Evolutionary conservation across 2,888 invertebrate genomes (phyloP).

Genomic region (Drosophila neonasuta): DNA sequence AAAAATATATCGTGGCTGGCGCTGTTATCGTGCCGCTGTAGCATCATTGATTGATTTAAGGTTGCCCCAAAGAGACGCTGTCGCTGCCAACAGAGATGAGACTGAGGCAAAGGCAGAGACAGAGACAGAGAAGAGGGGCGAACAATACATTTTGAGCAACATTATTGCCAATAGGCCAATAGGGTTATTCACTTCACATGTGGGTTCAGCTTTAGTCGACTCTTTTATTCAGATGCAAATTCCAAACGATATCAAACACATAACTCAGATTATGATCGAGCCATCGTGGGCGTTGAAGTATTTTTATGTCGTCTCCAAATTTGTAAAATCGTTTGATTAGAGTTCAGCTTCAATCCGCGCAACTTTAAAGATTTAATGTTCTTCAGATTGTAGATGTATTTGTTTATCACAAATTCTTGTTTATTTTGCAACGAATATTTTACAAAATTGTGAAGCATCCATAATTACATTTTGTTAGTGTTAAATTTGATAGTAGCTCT

Average conservation of each 20-base stretch:
- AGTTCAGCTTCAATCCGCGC: no score
- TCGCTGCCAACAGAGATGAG: conserved; percentile 61
- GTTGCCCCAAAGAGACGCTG: conserved; percentile 67
- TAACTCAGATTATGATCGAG: background rate
- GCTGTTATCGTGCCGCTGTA: conserved; percentile 61
- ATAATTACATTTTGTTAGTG: background rate
- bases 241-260: background rate
- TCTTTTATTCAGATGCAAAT: conserved; percentile 1
- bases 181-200: conserved; percentile 41
- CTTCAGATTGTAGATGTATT: no score
- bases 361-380: no score
- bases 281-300: background rate
- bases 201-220: background rate
- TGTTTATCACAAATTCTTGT: background rate
- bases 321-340: background rate
- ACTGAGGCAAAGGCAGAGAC: conserved; percentile 5
- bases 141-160: conserved; percentile 21
- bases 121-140: background rate
- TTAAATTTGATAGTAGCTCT: no score
- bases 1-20: conserved; percentile 29
- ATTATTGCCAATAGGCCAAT: conserved; percentile 34
- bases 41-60: conserved; percentile 78
- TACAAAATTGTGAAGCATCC: background rate
- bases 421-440: background rate
- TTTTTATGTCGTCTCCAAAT: background rate